Percentiles rank a stretch among this genome's conserved stretches.
phyloP scores from a whole-genome alignment of 2,113 vertebrate species.

The Isurus oxyrinchus region DNA sequence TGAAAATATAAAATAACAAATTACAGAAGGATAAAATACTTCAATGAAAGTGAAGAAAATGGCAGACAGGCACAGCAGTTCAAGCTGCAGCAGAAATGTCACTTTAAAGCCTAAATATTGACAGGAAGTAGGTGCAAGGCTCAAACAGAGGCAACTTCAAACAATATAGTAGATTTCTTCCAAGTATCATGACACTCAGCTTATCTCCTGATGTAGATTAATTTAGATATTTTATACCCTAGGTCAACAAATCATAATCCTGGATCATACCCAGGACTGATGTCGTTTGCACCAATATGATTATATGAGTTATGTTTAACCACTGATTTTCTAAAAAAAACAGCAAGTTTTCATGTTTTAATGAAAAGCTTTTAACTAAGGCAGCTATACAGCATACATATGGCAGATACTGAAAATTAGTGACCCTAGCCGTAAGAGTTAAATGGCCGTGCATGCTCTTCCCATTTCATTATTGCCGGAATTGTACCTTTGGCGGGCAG shows the following conservation, averaged over 20 bases:
- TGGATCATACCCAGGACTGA: background rate
- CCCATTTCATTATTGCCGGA: background rate
- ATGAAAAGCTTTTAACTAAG: background rate
- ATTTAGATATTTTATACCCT: background rate
- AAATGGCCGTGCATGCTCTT: background rate
- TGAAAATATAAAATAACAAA: background rate
- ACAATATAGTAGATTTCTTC: background rate
- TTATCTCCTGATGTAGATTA: background rate
- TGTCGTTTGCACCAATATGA: background rate
- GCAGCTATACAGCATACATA: background rate
- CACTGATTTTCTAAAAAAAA: background rate
- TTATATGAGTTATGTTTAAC: background rate
- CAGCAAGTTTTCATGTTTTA: background rate
- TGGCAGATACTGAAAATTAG: background rate
- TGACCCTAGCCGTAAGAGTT: background rate
- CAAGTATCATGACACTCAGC: background rate
- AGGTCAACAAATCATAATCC: background rate
- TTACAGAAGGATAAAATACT: background rate
- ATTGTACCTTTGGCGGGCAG: too few relatives aligned
- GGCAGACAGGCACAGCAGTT: background rate
- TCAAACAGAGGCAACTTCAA: background rate
- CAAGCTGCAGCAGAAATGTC: background rate
- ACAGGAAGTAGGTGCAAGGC: background rate
- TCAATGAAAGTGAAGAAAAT: background rate
- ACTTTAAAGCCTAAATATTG: background rate